Percentiles rank a stretch among this genome's conserved stretches.
Evolutionary conservation across 1,140 invertebrate species (phyloP).

Genomic region (Drosophila athabasca): DNA sequence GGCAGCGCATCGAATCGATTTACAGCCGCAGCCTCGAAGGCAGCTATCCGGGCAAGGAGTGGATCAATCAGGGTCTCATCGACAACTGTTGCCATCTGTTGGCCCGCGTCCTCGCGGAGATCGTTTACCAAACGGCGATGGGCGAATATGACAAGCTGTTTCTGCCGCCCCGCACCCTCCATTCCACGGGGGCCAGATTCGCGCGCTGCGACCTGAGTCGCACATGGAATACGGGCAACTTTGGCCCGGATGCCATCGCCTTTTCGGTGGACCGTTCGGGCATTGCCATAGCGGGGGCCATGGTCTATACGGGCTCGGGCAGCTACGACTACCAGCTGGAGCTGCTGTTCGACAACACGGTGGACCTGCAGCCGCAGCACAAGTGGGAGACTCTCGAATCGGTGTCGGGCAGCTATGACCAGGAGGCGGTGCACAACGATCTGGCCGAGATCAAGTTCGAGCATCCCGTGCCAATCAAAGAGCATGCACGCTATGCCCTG

Average conservation of each 20-base stretch:
- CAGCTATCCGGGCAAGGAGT: conserved; percentile 56
- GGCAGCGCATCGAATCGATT: conserved; percentile 84
- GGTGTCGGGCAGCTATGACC: conserved; percentile 78
- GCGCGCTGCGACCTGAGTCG: conserved; percentile 93
- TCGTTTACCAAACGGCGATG: conserved; percentile 88
- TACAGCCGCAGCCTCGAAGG: conserved; percentile 70
- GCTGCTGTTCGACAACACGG: conserved; percentile 90
- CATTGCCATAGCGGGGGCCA: conserved; percentile 93
- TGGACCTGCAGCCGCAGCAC: conserved; percentile 84
- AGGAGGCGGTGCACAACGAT: conserved; percentile 88
- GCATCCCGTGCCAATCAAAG: conserved; percentile 93
- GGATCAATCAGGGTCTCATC: conserved; percentile 85
- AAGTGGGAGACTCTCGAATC: conserved; percentile 83
- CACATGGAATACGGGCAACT: conserved; percentile 98
- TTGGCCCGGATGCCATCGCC: conserved; percentile 97
- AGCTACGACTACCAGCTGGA: conserved; percentile 96
- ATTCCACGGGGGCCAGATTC: conserved; percentile 95
- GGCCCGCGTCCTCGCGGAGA: conserved; percentile 93
- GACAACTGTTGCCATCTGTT: conserved; percentile 94
- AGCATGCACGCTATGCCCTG: conserved; percentile 95
- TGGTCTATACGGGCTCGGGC: conserved; percentile 94
- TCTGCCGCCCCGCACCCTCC: conserved; percentile 86
- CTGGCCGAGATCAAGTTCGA: conserved; percentile 96
- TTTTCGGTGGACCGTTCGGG: conserved; percentile 96
- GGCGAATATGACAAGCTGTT: conserved; percentile 86